Base-by-base conservation (phyloP, 2,888 invertebrate species). In the Nycteola revayana region DNA sequence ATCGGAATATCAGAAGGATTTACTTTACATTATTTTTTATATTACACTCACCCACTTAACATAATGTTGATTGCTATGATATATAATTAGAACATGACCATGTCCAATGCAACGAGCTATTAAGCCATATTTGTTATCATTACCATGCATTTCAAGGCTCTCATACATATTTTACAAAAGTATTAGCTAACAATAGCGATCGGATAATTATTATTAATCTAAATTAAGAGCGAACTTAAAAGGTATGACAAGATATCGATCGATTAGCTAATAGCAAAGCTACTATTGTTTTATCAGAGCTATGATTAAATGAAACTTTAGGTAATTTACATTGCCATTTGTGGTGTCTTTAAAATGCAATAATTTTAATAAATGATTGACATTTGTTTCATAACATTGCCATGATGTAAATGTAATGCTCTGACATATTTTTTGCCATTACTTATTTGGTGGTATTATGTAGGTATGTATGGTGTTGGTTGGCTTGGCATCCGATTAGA, bases 221-320 rank as follows among this genome's bases (percentile, higher is more conserved):
- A 55, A 60, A 65, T 75, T 68, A 65, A 54, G 47, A 58, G 52
- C 46, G 32, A 36, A 52, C 56, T 64, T 68, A 69, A 69, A 65
- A 68, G 66, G 66, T 61, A 60, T 49, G 64, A 60, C 55, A 51
- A 48, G 67, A 72, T 66, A 66, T 54, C 49, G 54, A 75, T 75
- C 65, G 56, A 56, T 71, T 60, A 53, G 38, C 45, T 60, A 69
- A 66, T 61, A 51, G 38, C 49, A 9, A 32, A 32, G 48, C 49
- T 46, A 44, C 40, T 31, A 29, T 49, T 39, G 38, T 43, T 49
- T 55, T 36, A 42, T 34, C 28, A 9, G 22, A 8, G 28, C 24
- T 35, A 9, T 36, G 26, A 32, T 41, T 32, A 41, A 26, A 25
- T 28, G 18, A 8, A 14, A 25, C 20, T 24, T 36, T 20, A 2